Base-by-base conservation (phyloP, 1,140 invertebrate genomes). In the Calephelis virginiensis region DNA sequence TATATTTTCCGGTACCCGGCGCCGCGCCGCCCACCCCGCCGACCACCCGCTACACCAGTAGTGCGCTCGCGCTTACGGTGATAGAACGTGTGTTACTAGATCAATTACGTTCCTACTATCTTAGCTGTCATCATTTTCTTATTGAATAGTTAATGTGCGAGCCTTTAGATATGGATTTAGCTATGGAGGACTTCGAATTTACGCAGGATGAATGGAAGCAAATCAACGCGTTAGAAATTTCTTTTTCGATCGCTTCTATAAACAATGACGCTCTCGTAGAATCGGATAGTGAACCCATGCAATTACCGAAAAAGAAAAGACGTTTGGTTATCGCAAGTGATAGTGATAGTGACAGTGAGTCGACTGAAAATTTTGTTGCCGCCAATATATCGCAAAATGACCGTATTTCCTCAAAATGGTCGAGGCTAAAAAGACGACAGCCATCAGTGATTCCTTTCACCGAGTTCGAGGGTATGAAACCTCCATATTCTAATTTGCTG, bases 241-340 rank as follows among this genome's bases (percentile, higher is more conserved):
- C 72, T 75, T 73, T 75, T 77, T 65, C 68, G 65, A 74, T 49
- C 70, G 64, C 71, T 75, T 69, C 69, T 73, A 75, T 70, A 70
- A 75, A 75, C 72, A 75, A 74, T 74, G 72, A 76, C 68, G 14
- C 69, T 76, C 74, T 71, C 67, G 13, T 73, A 71, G 74, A 73
- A 73, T 76, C 71, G 68, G 73, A 75, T 74, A 75, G 60, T 73
- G 69, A 77, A 73, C 66, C 64, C 63, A 74, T 77, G 67, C 72
- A 75, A 73, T 67, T 77, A 72, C 75, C 73, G 73, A 77, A 73
- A 77, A 77, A 75, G 71, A 74, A 71, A 72, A 74, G 75, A 77
- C 73, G 72, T 73, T 68, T 76, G 67, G 71, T 77, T 75, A 75
- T 77, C 70, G 70, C 72, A 63, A 77, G 75, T 73, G 75, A 77